Evolutionary conservation across 2,888 invertebrate genomes (phyloP).

Genomic region (Epiblema foenella): DNA sequence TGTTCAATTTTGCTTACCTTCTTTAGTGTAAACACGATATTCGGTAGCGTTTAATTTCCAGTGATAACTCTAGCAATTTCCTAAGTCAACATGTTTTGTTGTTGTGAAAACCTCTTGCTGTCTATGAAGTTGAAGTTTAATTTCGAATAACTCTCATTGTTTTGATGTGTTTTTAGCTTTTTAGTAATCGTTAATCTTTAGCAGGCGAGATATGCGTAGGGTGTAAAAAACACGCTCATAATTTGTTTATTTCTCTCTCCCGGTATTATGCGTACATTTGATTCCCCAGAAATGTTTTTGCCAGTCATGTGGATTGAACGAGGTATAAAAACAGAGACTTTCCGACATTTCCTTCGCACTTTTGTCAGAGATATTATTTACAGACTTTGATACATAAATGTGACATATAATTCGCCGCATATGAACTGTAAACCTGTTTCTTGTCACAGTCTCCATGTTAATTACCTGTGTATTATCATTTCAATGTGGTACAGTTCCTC

Average conservation of each 20-base stretch:
- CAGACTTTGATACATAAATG: too few species aligned
- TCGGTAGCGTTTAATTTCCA: conserved; percentile 21
- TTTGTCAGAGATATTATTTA: too few species aligned
- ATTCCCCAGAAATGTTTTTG: conserved; percentile 1
- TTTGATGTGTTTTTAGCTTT: not conserved
- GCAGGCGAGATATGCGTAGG: conserved; percentile 7
- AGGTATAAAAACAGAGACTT: too few species aligned
- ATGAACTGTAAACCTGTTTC: not conserved
- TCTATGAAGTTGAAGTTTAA: not conserved
- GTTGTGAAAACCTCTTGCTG: not conserved
- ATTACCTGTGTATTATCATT: too few species aligned
- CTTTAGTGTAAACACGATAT: conserved; percentile 17
- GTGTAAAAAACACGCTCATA: conserved; percentile 1
- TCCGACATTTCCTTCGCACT: too few species aligned
- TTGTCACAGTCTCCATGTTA: too few species aligned
- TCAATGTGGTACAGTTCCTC: not conserved
- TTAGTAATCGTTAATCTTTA: conserved; percentile 1
- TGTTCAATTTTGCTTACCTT: conserved; percentile 8
- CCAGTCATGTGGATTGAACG: too few species aligned
- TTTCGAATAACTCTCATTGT: not conserved
- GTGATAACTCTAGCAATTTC: not conserved
- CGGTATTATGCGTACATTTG: not conserved
- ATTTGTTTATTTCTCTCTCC: not conserved
- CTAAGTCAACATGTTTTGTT: not conserved
- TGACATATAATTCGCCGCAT: too few species aligned